Evolutionary conservation across 2,113 vertebrate species (phyloP).

Genomic region (Esox niger): DNA sequence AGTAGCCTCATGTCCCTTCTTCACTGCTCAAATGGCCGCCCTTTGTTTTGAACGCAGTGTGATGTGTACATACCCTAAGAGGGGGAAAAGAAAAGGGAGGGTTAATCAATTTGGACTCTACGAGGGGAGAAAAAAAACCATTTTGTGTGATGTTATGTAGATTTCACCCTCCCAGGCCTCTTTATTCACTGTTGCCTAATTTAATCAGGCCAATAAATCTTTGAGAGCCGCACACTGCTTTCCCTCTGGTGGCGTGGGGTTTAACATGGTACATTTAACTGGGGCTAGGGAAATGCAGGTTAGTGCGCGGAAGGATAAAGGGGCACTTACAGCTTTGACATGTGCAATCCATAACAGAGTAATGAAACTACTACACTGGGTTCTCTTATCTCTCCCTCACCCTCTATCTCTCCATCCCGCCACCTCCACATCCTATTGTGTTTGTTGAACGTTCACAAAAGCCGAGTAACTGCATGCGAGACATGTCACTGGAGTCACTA

Average conservation of each 20-base stretch:
- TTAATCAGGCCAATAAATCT: constrained; percentile 75
- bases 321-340: constrained; percentile 73
- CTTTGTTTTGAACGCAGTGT: constrained; percentile 61
- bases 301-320: constrained; percentile 67
- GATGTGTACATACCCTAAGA: constrained; percentile 38
- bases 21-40: constrained; percentile 53
- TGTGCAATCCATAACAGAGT: constrained; percentile 74
- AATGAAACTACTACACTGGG: constrained; percentile 67
- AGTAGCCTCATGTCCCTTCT: constrained; percentile 47
- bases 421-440: neutral
- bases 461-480: neutral
- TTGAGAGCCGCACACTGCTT: constrained; percentile 24
- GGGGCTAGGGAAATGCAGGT: constrained; percentile 58
- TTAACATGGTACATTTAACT: constrained; percentile 74
- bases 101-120: constrained; percentile 60
- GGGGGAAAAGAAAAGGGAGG: neutral
- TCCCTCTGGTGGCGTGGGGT: constrained; percentile 61
- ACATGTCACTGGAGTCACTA: neutral
- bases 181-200: constrained; percentile 66
- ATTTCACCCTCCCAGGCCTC: constrained; percentile 54
- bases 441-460: neutral
- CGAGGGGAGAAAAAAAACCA: too few relatives aligned
- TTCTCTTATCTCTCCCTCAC: constrained; percentile 26
- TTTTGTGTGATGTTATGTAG: constrained; percentile 54
- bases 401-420: constrained; percentile 10